Base-by-base conservation (phyloP, 2,797 vertebrate species). In the Tadarida brasiliensis region DNA sequence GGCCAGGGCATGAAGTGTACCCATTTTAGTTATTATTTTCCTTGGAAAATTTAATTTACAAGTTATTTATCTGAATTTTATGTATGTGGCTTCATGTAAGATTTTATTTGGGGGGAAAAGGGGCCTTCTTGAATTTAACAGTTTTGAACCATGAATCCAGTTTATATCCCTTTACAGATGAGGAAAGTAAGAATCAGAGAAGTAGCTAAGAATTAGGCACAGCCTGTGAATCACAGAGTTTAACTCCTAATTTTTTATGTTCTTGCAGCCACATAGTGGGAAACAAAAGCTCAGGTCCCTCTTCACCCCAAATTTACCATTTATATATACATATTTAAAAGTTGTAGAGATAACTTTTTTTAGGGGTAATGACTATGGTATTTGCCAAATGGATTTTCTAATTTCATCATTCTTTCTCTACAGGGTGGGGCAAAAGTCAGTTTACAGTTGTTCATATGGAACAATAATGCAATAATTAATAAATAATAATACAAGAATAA, bases 11-110 rank as follows among this genome's bases (percentile, higher is more conserved):
- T 30, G 28, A 71, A 39, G 17, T 20, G 49, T n/a, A 54, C 74
- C 28, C 30, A 68, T 80, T 91, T 80, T 81, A 70, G 28, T 90
- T 87, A 71, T 71, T 17, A 30, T 88, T 80, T 87, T 26, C 65
- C 77, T 80, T 7, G 26, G 65, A 78, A 93, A 63, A 70, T 81
- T 96, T 93, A 83, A 85, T 88, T 61, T 39, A n/a, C 3, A 91
- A 35, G 16, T 44, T 76, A 22, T 44, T 92, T 95, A 59, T 33
- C 68, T 85, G 65, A 85, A 49, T 91, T 85, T 88, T 80, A 61
- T 61, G 49, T 70, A 54, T 82, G 24, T 14, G 84, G 16, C 12
- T 86, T 92, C 49, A 44, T 33, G 24, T 71, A 92, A 73, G 44
- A 26, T 83, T 92, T 92, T 82, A 44, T 65, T 82, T 73, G 68